These are phyloP conservation scores for Heliconius nattereri DNA, from an alignment of 1,140 invertebrate species.

Conservation along the genomic window DNA sequence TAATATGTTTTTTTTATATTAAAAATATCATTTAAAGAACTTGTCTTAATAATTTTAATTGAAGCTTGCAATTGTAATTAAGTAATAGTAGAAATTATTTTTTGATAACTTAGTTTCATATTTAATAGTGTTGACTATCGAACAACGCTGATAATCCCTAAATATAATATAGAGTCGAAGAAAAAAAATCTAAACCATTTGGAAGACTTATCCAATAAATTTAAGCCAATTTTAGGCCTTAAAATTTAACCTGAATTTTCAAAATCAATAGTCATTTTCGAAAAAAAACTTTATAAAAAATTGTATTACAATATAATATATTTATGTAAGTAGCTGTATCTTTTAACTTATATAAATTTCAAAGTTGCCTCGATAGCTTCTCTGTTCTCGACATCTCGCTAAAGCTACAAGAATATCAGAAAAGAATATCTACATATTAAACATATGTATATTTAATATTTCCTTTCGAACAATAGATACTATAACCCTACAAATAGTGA, in stretches of 20 bases:
- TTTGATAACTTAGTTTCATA: background rate
- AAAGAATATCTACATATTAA: constrained; percentile 13
- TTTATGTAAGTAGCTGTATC: background rate
- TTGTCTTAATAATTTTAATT: background rate
- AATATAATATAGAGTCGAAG: background rate
- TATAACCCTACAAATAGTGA: constrained; percentile 34
- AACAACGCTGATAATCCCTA: background rate
- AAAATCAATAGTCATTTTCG: background rate
- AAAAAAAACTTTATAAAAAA: constrained; percentile 3
- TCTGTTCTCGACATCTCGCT: background rate
- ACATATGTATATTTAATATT: background rate
- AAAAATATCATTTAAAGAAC: too few relatives aligned
- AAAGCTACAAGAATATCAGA: constrained; percentile 1
- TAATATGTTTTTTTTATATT: too few relatives aligned
- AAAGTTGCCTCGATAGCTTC: background rate
- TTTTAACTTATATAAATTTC: background rate
- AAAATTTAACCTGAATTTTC: background rate
- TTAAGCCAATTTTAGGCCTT: constrained; percentile 25
- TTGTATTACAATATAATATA: background rate
- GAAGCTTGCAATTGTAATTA: background rate
- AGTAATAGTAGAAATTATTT: background rate
- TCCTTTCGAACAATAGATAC: background rate
- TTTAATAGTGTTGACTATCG: background rate
- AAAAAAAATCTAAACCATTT: background rate
- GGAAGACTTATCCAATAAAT: constrained; percentile 13